Evolutionary conservation across 2,797 vertebrate genomes (phyloP), one percentile per base, ranked within the genome.

Genomic region (Coreius guichenoti): DNA sequence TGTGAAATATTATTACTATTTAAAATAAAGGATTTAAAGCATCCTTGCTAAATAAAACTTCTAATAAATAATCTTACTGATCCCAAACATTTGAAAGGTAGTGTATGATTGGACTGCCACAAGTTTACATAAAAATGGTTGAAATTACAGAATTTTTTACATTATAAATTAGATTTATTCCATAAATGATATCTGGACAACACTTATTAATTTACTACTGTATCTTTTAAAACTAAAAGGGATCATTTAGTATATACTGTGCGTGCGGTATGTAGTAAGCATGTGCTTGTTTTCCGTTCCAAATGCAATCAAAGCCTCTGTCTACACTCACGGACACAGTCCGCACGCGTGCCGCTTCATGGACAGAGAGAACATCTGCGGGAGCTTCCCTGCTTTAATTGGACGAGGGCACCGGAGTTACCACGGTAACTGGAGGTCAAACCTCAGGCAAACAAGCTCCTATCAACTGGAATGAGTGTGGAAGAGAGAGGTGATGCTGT

Each of bases 391-490:
- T 31, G 56, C 83, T 51, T 68, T 80, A 85, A 81, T 61, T 82
- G 84, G 56, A 69, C 26, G 72, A 11, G 74, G 75, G 72, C 74
- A 68, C 69, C 12, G 11, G 70, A 87, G 82, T 80, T 85, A 73
- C 84, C 74, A 81, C 65, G 73, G 81, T 68, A 86, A 86, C 84
- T 26, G 75, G 75, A 63, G 79, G 58, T 82, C 77, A 80, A 89
- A 85, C 67, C 68, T 72, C 56, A 86, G 56, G 74, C 69, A 88
- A 85, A 82, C 68, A 79, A 79, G 47, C 79, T 47, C 21, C 39
- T 23, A 68, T 84, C 63, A 68, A 56, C 63, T 69, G 80, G 54
- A 72, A 63, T 43, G 17, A 56, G 49, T 45, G 74, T 68, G 54
- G 70, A 65, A 70, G 86, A 61, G 39, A 49, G 51, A 39, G 78